Conservation (phyloP, 2,797 vertebrate genomes). For the Falco cherrug region DNA sequence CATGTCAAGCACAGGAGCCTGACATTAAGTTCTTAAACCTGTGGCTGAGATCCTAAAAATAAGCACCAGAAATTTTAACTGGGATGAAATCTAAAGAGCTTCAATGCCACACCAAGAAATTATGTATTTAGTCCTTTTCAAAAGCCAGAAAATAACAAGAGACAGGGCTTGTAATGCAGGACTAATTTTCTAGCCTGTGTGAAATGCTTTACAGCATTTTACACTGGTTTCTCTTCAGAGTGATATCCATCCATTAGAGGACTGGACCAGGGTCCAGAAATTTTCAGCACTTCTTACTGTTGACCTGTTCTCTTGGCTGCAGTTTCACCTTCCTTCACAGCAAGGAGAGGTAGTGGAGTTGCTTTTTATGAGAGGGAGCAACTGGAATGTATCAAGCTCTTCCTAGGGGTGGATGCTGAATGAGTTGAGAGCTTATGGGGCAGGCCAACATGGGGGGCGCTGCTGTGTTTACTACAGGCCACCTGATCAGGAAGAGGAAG, state of each 20-base stretch:
- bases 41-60: constrained; percentile 39
- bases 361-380: too few species aligned
- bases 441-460: too few species aligned
- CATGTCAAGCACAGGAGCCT: neutral
- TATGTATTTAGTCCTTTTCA: neutral
- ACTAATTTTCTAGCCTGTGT: neutral
- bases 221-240: neutral
- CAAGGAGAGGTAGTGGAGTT: too few species aligned
- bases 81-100: neutral
- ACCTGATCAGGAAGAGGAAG: too few species aligned
- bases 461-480: too few species aligned
- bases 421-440: too few species aligned
- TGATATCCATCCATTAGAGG: neutral
- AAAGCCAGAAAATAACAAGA: neutral
- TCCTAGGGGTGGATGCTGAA: too few species aligned
- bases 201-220: neutral
- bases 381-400: too few species aligned
- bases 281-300: neutral
- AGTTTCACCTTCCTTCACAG: neutral
- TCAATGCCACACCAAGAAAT: neutral
- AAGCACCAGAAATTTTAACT: neutral
- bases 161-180: neutral
- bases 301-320: neutral
- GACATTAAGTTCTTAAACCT: neutral
- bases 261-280: neutral